Percentiles rank a stretch among this genome's conserved stretches.
Evolutionary conservation across 2,797 vertebrate species (phyloP).

Genomic region (Xenops minutus): DNA sequence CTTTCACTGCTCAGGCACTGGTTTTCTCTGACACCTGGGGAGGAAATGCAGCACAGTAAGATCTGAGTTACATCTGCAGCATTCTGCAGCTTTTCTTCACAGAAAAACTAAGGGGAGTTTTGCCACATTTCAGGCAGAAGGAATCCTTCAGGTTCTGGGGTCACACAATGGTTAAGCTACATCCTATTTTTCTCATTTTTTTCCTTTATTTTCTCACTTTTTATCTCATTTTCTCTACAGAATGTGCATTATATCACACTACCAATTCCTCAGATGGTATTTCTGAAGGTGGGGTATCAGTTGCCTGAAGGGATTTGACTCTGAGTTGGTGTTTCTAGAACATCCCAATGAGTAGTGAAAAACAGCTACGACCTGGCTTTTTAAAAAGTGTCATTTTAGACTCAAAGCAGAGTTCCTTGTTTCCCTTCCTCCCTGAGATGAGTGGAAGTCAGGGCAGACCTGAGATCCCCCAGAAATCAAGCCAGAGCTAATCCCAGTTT

Average conservation of each 20-base stretch:
- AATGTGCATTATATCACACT: neutral
- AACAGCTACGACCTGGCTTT: neutral
- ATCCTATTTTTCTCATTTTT: neutral
- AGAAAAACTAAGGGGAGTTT: neutral
- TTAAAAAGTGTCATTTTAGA: neutral
- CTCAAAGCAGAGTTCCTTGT: neutral
- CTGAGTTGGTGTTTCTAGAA: neutral
- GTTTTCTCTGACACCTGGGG: neutral
- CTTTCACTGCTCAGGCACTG: neutral
- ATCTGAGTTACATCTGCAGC: neutral
- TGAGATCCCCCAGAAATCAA: neutral
- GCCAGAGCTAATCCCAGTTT: neutral
- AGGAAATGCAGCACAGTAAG: neutral
- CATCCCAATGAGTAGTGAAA: neutral
- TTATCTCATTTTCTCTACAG: neutral
- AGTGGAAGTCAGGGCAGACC: neutral
- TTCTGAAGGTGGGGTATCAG: neutral
- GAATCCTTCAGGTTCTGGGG: neutral
- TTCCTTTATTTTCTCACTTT: neutral
- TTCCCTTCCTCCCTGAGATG: neutral
- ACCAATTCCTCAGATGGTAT: neutral
- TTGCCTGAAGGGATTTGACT: neutral
- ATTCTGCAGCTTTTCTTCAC: neutral
- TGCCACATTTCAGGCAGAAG: neutral
- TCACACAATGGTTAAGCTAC: neutral